Evolutionary conservation across 2,113 vertebrate genomes (phyloP).

Genomic region (Orientallactaga bullata): DNA sequence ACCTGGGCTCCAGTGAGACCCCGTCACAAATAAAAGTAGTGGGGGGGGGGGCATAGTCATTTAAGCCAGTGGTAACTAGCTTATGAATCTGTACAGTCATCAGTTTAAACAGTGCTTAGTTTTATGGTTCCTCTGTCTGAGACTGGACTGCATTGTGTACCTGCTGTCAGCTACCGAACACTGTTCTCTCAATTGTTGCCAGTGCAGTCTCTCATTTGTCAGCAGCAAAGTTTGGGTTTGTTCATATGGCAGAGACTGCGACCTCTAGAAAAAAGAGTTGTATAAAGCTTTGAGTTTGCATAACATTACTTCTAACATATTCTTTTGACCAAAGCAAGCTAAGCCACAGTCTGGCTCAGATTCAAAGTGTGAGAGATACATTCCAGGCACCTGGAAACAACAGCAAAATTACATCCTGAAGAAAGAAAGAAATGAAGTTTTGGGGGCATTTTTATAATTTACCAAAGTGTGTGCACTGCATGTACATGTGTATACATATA

Average conservation of each 20-base stretch:
- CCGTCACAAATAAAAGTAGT: too few species aligned
- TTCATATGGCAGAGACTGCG: neutral
- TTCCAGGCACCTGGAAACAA: neutral
- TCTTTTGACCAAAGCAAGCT: conserved; percentile 5
- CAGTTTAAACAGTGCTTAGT: neutral
- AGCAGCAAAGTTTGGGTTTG: neutral
- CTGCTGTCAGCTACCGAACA: neutral
- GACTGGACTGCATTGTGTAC: neutral
- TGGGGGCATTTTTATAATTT: conserved; percentile 9
- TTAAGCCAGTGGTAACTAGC: too few species aligned
- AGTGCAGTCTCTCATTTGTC: neutral
- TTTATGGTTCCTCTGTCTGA: neutral
- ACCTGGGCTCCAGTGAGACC: too few species aligned
- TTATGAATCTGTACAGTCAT: too few species aligned
- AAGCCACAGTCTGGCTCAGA: neutral
- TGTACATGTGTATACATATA: neutral
- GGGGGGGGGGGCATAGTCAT: too few species aligned
- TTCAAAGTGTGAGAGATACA: neutral
- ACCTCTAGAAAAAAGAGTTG: neutral
- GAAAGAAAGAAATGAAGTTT: neutral
- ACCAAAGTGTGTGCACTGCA: neutral
- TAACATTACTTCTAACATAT: neutral
- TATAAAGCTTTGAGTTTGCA: neutral
- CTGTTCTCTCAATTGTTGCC: neutral
- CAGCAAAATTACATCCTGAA: neutral